A percentile compares a stretch with the other conserved stretches of the same genome.
phyloP scores from a whole-genome alignment of 23 tunicate genomes.

The Botrylloides violaceus region DNA sequence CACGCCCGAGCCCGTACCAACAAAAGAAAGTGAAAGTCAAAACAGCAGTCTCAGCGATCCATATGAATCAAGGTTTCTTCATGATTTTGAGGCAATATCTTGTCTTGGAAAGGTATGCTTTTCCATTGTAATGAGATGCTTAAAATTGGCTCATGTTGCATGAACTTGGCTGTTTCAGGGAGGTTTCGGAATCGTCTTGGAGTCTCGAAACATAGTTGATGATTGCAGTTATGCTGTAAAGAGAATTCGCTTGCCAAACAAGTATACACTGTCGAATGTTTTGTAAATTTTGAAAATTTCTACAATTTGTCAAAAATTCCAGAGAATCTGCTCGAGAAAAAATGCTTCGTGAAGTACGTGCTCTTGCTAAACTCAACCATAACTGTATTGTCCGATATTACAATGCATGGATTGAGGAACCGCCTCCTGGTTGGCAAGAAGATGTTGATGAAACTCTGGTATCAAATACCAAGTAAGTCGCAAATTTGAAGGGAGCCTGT shows the following conservation, averaged over 20 bases:
- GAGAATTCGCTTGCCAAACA: constrained; percentile 71
- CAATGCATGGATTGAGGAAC: constrained; percentile 86
- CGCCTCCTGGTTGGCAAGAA: constrained; percentile 88
- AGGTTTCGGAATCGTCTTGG: constrained; percentile 90
- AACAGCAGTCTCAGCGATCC: too few relatives aligned
- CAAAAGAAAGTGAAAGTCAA: too few relatives aligned
- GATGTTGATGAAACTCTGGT: not conserved
- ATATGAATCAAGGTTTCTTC: constrained; percentile 74
- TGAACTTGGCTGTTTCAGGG: constrained; percentile 55
- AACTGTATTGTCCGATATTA: constrained; percentile 74
- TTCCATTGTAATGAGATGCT: too few relatives aligned
- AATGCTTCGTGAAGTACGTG: constrained; percentile 79
- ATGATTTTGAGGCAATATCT: constrained; percentile 60
- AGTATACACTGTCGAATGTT: constrained; percentile 16
- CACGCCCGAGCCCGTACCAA: too few relatives aligned
- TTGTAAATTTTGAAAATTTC: not conserved
- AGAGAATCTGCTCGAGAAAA: constrained; percentile 53
- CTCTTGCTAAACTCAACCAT: constrained; percentile 79
- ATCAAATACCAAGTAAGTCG: not conserved
- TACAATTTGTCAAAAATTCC: not conserved
- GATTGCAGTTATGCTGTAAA: constrained; percentile 85
- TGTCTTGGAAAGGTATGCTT: constrained; percentile 71
- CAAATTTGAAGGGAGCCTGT: too few relatives aligned
- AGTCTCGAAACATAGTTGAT: constrained; percentile 81
- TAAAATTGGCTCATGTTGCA: too few relatives aligned